Conservation (phyloP, 2,797 vertebrate genomes). For the Lagodon rhomboides region DNA sequence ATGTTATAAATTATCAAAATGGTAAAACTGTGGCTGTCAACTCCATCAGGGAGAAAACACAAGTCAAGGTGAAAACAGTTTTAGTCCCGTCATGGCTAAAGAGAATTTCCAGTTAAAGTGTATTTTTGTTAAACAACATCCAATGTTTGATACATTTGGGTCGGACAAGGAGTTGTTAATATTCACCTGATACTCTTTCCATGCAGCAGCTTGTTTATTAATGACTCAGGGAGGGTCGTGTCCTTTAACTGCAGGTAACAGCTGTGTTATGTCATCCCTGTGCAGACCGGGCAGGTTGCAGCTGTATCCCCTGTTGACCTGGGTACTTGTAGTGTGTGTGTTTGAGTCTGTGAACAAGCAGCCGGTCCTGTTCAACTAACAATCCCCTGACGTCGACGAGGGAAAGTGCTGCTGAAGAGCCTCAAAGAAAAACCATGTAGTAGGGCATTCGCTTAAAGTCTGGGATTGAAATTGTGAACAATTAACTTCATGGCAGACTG, state of each 20-base stretch:
- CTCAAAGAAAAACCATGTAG: conserved; percentile 25
- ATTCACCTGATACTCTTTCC: conserved; percentile 19
- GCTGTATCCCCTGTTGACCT: conserved; percentile 53
- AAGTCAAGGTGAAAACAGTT: not conserved
- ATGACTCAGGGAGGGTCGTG: conserved; percentile 41
- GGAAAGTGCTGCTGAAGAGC: conserved; percentile 27
- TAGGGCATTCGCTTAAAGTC: not conserved
- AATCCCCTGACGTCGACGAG: conserved; percentile 2
- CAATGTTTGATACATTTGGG: not conserved
- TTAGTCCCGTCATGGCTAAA: not conserved
- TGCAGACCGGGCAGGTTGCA: conserved; percentile 28
- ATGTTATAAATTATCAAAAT: not conserved
- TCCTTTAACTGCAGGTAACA: conserved; percentile 46
- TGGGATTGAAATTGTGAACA: not conserved
- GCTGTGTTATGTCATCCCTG: conserved; percentile 56
- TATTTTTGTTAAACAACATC: not conserved
- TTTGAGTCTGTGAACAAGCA: conserved; percentile 35
- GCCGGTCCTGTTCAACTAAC: conserved; percentile 22
- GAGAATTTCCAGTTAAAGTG: not conserved
- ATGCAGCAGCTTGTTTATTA: conserved; percentile 48
- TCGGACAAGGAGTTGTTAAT: not conserved
- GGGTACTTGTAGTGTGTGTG: conserved; percentile 33
- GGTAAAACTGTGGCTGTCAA: not conserved
- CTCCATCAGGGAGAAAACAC: not conserved
- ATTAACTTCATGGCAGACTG: not conserved